These are phyloP conservation scores for Adelphocoris suturalis DNA, from an alignment of 2,888 invertebrate genomes.

Conservation along the genomic window DNA sequence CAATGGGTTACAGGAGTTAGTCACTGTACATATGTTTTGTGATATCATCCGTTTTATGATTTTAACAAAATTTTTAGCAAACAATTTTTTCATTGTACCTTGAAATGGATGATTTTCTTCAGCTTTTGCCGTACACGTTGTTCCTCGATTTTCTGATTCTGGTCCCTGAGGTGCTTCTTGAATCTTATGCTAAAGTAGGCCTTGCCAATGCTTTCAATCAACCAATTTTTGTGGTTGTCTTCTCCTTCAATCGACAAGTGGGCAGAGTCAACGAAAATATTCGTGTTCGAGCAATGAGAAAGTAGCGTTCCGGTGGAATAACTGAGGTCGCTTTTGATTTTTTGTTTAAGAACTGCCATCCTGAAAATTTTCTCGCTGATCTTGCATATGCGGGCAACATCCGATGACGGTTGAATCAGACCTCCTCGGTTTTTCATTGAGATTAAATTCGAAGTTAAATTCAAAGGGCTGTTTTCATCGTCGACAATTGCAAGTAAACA, in stretches of 20 bases:
- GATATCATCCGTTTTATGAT: no score
- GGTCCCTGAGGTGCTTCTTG: neutral
- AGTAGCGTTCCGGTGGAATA: neutral
- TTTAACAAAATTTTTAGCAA: no score
- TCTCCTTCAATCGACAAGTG: conserved; percentile 12
- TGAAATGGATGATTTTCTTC: no score
- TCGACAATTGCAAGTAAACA: conserved; percentile 6
- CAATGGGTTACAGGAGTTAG: no score
- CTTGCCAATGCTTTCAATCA: conserved; percentile 13
- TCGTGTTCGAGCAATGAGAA: neutral
- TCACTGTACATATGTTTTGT: no score
- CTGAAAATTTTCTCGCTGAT: conserved; percentile 56
- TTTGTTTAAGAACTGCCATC: neutral
- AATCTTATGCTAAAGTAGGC: neutral
- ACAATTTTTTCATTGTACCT: no score
- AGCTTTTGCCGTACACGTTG: no score
- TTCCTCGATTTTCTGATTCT: neutral
- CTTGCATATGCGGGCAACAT: conserved; percentile 62
- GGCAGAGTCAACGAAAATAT: conserved; percentile 11
- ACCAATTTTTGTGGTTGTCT: conserved; percentile 30
- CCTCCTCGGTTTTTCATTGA: conserved; percentile 62
- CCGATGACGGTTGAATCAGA: conserved; percentile 63
- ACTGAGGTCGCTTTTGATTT: conserved; percentile 58
- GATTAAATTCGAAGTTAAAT: conserved; percentile 57
- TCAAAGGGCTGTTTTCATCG: conserved; percentile 57